These are phyloP conservation scores for Leptoteleia sp. DNA, from an alignment of 1,140 invertebrate species.

Conservation along the genomic window DNA sequence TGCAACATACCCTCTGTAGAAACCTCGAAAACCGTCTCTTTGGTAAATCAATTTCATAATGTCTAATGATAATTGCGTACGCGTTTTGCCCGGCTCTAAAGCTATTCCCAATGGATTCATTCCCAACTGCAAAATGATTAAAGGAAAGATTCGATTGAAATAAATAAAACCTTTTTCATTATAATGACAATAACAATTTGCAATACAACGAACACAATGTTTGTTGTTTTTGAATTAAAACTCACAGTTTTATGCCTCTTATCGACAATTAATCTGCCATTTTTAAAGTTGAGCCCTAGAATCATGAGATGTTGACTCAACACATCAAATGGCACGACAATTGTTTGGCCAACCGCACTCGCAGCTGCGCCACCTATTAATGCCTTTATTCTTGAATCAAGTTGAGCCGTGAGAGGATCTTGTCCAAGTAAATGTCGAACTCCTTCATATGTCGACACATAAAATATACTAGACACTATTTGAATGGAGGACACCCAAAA, in stretches of 20 bases:
- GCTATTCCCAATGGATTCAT: slow-evolving; percentile 87
- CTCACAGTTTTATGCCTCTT: slow-evolving; percentile 67
- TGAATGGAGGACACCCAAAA: slow-evolving; percentile 96
- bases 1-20: slow-evolving; percentile 96
- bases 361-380: slow-evolving; percentile 92
- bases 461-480: slow-evolving; percentile 93
- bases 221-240: too few species aligned
- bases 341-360: slow-evolving; percentile 95
- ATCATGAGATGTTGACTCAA: slow-evolving; percentile 98
- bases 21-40: slow-evolving; percentile 91
- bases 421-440: slow-evolving; percentile 90
- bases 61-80: slow-evolving; percentile 84
- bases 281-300: slow-evolving; percentile 86
- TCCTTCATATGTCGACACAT: slow-evolving; percentile 97
- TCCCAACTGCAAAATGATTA: slow-evolving; percentile 80
- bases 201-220: too few species aligned
- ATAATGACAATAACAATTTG: too few species aligned
- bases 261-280: slow-evolving; percentile 75
- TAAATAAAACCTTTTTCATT: too few species aligned
- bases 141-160: too few species aligned
- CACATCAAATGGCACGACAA: slow-evolving; percentile 98
- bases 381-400: slow-evolving; percentile 85
- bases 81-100: slow-evolving; percentile 83
- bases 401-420: slow-evolving; percentile 76
- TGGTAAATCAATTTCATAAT: slow-evolving; percentile 89